Evolutionary conservation across 2,888 invertebrate genomes (phyloP), one percentile per base, ranked within the genome.

Genomic region (Diabrotica balteata): DNA sequence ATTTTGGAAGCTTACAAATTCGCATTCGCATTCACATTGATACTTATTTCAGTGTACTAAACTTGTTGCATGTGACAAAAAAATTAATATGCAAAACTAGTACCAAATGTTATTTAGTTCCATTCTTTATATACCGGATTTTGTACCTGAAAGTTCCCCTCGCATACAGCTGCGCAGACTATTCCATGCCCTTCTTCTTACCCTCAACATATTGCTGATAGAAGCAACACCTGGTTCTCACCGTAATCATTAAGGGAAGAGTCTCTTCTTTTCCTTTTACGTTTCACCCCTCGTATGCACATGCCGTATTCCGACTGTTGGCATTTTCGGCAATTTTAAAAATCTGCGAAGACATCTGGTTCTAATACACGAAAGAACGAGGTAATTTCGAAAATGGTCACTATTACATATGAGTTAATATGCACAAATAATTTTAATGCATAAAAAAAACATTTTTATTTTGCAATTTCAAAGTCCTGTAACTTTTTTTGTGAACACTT

Each of bases 161-260:
- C 54, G 43, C 43, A 54, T 43, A 54, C 54, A 54, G 42, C 54
- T 54, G 54, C 42, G 42, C 54, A 43, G 42, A 43, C 11, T 11
- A n/a, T 42, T 54, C 43, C 32, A 7, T 43, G 42, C 7, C 43
- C 53, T 42, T 10, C 10, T 53, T 7, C 42, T 54, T 42, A n/a
- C 11, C 54, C 10, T 43, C 43, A 42, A 54, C 61, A 61, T 61
- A 61, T 61, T 61, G 61, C 61, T 46, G 61, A 61, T 61, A 61
- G 61, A 61, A 53, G 53, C 52, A 53, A 22, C 61, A 52, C 61
- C 53, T 52, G 61, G 52, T 53, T 61, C 61, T 61, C 61, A 53
- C 52, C 42, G 53, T 61, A 11, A 51, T 32, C 17, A 43, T 8
- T 42, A 61, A 61, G 61, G 61, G 61, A 61, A 61, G 61, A 61